Percentiles rank a stretch among this genome's conserved stretches.
Conservation (phyloP, 1,140 invertebrate genomes). For the Mizuhopecten yessoensis region DNA sequence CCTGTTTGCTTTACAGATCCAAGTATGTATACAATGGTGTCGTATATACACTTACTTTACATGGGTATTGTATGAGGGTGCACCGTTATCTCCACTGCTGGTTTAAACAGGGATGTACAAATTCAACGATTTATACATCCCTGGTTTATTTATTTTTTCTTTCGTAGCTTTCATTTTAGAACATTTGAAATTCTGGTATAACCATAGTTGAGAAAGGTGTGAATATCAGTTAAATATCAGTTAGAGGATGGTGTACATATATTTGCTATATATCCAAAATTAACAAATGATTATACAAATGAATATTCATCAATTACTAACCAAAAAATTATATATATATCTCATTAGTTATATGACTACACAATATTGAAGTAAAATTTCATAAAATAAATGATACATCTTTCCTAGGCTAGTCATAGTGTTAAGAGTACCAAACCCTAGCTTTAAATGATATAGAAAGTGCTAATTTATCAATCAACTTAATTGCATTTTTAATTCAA, state of each 20-base stretch:
- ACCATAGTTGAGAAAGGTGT: not conserved
- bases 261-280: not conserved
- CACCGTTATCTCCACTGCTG: too few species aligned
- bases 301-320: not conserved
- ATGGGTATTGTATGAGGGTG: constrained; percentile 9
- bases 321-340: too few species aligned
- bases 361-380: too few species aligned
- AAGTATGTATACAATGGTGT: not conserved
- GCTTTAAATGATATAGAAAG: too few species aligned
- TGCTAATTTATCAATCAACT: too few species aligned
- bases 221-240: not conserved
- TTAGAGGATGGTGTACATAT: not conserved
- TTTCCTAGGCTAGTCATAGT: too few species aligned
- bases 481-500: too few species aligned
- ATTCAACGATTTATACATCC: not conserved
- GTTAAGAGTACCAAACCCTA: too few species aligned
- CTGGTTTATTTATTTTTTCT: not conserved
- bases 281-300: too few species aligned
- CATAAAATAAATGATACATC: too few species aligned
- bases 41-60: not conserved
- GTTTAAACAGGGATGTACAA: not conserved
- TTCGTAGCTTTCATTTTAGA: not conserved
- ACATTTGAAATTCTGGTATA: not conserved
- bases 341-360: too few species aligned
- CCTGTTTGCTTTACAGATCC: constrained; percentile 1